Percentiles rank a stretch among this genome's conserved stretches.
These are phyloP conservation scores for Holcopasites calliopsidis DNA, from an alignment of 1,140 invertebrate species.

Conservation along the genomic window DNA sequence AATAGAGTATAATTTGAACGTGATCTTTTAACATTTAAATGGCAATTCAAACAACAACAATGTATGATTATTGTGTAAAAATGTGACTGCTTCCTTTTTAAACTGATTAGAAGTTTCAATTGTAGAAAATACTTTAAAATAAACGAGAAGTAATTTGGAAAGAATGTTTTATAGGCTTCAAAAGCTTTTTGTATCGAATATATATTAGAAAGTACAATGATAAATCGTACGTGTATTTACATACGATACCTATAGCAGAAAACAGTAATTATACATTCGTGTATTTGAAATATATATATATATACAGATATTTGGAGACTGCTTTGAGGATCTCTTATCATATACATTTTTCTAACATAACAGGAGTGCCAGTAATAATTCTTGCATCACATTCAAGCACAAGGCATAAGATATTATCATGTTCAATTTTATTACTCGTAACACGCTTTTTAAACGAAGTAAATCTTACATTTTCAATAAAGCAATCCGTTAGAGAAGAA, in stretches of 20 bases:
- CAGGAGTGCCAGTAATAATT: constrained; percentile 52
- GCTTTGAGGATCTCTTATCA: constrained; percentile 69
- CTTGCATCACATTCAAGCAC: constrained; percentile 42
- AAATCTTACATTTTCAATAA: constrained; percentile 64
- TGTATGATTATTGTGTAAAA: neutral
- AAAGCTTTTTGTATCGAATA: constrained; percentile 44
- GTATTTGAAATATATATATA: constrained; percentile 61
- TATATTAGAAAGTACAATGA: constrained; percentile 66
- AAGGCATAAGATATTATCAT: constrained; percentile 43
- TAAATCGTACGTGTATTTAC: constrained; percentile 70
- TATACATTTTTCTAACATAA: constrained; percentile 49
- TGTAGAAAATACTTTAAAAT: constrained; percentile 27
- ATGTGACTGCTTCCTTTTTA: constrained; percentile 7
- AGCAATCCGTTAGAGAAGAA: constrained; percentile 65
- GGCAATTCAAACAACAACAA: neutral
- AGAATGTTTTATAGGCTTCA: constrained; percentile 39
- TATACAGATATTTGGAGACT: constrained; percentile 59
- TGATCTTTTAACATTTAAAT: neutral
- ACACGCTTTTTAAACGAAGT: constrained; percentile 31
- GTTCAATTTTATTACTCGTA: constrained; percentile 38
- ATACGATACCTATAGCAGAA: constrained; percentile 64
- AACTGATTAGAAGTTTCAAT: constrained; percentile 3
- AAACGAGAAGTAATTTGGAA: constrained; percentile 21
- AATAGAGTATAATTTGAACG: constrained; percentile 4
- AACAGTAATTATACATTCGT: constrained; percentile 69